Base-by-base conservation (phyloP, 2,113 vertebrate species). In the Entomyzon cyanotis region DNA sequence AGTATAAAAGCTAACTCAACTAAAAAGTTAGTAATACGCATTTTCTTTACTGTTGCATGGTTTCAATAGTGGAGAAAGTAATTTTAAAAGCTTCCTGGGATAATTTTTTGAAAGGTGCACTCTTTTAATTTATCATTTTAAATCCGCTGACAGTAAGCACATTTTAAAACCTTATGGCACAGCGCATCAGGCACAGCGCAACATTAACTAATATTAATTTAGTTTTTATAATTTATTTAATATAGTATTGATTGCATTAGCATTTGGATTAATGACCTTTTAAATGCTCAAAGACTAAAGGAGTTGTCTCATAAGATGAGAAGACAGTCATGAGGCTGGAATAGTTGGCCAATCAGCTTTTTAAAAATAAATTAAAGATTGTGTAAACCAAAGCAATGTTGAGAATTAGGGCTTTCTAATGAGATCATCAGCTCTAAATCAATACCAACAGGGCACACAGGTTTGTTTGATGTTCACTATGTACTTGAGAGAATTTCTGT, bases 141-240 rank as follows among this genome's bases (percentile, higher is more conserved):
- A 95, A 97, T 94, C 53, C 83, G 87, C 96, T 96, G 95, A 97
- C 55, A 87, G 33, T 19, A 67, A 81, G 80, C 37, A 92, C 35
- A 92, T 95, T 97, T 87, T 87, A 84, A 95, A 96, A 90, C 71
- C 87, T 95, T 91, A 64, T 60, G 85, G 27, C 53, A 79, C 47
- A 90, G 68, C 60, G 50, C 94, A 96, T 97, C 82, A 75, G 50
- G 90, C n/a, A n/a, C n/a, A n/a, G n/a, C n/a, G n/a, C n/a, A n/a
- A n/a, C n/a, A n/a, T 98, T 97, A 92, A 91, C 86, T 97, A 81
- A 96, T 97, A 98, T 97, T 97, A 97, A 97, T 98, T 98, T 97
- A 85, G 35, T 84, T 98, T 98, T 98, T 90, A 97, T 96, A 96
- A 93, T 95, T 98, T 95, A 95, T 97, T 95, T 97, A 96, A 97